These are phyloP conservation scores for Lagria hirta DNA, from an alignment of 2,888 invertebrate species.

Conservation along the genomic window DNA sequence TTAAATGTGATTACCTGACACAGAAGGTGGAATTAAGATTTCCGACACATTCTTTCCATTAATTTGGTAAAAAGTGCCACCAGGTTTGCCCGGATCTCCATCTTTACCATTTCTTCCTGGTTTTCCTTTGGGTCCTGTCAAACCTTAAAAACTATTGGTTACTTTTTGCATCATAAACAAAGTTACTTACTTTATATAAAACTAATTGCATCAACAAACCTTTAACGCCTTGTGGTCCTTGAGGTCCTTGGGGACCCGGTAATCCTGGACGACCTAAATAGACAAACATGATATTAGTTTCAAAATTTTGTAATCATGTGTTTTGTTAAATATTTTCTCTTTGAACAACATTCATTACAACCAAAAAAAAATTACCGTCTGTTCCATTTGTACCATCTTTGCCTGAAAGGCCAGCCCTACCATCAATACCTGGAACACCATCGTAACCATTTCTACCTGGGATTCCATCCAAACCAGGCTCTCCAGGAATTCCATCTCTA, in stretches of 20 bases:
- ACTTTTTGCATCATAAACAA: too few species aligned
- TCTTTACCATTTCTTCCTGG: conserved; percentile 73
- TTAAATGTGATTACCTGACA: conserved; percentile 71
- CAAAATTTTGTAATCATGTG: conserved; percentile 4
- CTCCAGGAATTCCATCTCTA: conserved; percentile 85
- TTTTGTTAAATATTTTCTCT: conserved; percentile 1
- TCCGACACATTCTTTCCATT: conserved; percentile 65
- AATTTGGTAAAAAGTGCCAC: conserved; percentile 74
- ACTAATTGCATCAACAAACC: too few species aligned
- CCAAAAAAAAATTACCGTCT: conserved; percentile 17
- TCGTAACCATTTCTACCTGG: conserved; percentile 84
- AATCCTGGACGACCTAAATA: conserved; percentile 66
- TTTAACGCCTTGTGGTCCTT: conserved; percentile 72
- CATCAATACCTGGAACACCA: conserved; percentile 70
- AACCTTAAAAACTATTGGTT: conserved; percentile 57
- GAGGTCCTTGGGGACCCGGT: conserved; percentile 69
- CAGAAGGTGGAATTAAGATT: conserved; percentile 82
- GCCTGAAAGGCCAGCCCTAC: conserved; percentile 73
- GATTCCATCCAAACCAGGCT: conserved; percentile 85
- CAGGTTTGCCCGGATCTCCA: conserved; percentile 77
- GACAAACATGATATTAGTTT: conserved; percentile 9
- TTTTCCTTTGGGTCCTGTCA: conserved; percentile 69
- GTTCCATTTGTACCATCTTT: conserved; percentile 65
- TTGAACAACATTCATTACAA: neutral
- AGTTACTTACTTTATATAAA: too few species aligned